Percentiles rank a stretch among this genome's conserved stretches.
phyloP scores from a whole-genome alignment of 1,140 invertebrate genomes.

The Ladona fulva region DNA sequence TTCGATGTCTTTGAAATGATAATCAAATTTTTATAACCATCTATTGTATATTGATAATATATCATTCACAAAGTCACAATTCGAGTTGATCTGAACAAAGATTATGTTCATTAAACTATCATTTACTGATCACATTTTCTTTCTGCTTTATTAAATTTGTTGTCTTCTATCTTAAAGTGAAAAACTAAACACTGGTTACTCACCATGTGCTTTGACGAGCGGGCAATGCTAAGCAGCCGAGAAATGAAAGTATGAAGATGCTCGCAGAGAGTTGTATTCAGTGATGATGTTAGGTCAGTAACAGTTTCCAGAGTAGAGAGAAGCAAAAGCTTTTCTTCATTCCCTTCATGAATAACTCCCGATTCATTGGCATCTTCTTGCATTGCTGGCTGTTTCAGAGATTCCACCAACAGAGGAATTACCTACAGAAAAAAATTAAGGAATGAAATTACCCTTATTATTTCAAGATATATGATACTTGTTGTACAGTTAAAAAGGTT shows the following conservation, averaged over 20 bases:
- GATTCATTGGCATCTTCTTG: background rate
- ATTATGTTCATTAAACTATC: too few species aligned
- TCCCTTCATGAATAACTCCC: background rate
- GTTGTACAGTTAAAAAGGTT: too few species aligned
- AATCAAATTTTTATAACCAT: too few species aligned
- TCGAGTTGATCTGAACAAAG: too few species aligned
- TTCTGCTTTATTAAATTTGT: too few species aligned
- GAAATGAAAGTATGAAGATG: slow-evolving; percentile 55
- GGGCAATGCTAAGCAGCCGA: slow-evolving; percentile 49
- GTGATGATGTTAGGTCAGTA: slow-evolving; percentile 44
- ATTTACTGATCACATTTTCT: too few species aligned
- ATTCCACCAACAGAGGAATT: slow-evolving; percentile 54
- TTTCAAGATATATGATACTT: too few species aligned
- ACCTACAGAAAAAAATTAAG: slow-evolving; percentile 50
- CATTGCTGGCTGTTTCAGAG: slow-evolving; percentile 37
- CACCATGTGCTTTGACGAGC: slow-evolving; percentile 54
- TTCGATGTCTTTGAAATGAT: too few species aligned
- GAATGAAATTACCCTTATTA: too few species aligned
- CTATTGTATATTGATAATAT: too few species aligned
- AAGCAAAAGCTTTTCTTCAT: slow-evolving; percentile 46
- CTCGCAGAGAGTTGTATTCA: slow-evolving; percentile 43
- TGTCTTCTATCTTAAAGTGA: too few species aligned
- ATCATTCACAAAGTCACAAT: too few species aligned
- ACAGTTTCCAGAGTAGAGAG: slow-evolving; percentile 47
- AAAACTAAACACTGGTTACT: slow-evolving; percentile 28